Evolutionary conservation across 1,140 invertebrate genomes (phyloP).

Genomic region (Arion vulgaris): DNA sequence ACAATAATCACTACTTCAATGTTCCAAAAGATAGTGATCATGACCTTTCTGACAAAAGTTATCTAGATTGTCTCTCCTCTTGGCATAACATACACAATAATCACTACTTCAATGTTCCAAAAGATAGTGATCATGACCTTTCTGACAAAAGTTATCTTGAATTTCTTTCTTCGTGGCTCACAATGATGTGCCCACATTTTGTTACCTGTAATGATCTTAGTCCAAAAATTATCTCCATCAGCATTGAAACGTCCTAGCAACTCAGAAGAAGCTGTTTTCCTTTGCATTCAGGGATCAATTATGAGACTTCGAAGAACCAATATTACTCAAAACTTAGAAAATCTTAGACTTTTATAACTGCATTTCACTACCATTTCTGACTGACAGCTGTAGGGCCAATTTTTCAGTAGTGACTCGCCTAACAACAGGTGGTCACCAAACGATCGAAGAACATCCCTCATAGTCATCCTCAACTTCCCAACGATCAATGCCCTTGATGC

Average conservation of each 20-base stretch:
- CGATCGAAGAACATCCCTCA: no score
- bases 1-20: no score
- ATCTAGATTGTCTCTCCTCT: no score
- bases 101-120: no score
- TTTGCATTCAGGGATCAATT: background rate
- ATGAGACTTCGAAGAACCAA: background rate
- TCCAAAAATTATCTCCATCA: background rate
- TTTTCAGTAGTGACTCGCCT: background rate
- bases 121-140: no score
- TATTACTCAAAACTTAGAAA: background rate
- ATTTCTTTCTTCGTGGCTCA: background rate
- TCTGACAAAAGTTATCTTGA: no score
- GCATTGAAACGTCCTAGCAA: background rate
- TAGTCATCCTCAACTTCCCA: no score
- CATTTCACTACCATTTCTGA: background rate
- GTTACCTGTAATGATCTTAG: background rate
- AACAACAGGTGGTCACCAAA: no score
- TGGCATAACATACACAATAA: no score
- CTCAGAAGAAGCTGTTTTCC: background rate
- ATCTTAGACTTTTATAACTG: background rate
- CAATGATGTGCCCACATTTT: background rate
- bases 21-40: no score
- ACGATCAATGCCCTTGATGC: no score
- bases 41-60: no score
- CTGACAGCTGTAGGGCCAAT: conserved; percentile 9